These are phyloP conservation scores for Pteronotus mesoamericanus DNA, from an alignment of 2,797 vertebrate genomes.

Conservation along the genomic window DNA sequence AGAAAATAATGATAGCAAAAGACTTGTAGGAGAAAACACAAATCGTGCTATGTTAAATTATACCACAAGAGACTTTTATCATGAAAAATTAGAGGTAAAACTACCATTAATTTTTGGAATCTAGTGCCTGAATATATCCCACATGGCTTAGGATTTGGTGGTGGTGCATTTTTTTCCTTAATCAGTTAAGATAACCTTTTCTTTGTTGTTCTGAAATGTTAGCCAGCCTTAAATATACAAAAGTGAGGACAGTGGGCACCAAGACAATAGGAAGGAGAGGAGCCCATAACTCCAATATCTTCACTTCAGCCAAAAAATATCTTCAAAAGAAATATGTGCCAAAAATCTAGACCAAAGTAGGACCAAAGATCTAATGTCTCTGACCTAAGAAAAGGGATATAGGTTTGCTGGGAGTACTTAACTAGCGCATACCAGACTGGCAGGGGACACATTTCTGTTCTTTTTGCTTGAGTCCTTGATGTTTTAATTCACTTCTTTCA, in stretches of 20 bases:
- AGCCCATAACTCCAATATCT: neutral
- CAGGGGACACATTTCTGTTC: neutral
- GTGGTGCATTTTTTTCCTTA: neutral
- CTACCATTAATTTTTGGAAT: neutral
- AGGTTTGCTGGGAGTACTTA: neutral
- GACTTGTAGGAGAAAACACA: slow-evolving; percentile 88
- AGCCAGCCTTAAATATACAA: neutral
- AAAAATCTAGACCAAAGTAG: neutral
- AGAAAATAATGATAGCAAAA: slow-evolving; percentile 88
- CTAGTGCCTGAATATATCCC: neutral
- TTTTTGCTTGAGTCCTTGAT: neutral
- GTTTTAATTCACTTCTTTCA: neutral
- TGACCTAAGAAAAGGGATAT: neutral
- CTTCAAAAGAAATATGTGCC: neutral
- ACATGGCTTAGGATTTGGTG: neutral
- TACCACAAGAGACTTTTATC: slow-evolving; percentile 86
- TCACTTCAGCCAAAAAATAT: neutral
- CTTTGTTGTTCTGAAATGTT: neutral
- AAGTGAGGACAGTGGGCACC: neutral
- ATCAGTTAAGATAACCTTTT: neutral
- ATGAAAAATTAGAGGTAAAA: slow-evolving; percentile 91
- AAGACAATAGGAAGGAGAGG: neutral
- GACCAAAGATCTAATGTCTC: neutral
- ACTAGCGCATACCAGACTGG: no score
- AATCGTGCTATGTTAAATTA: slow-evolving; percentile 91